These are phyloP conservation scores for Rhyacophila evoluta DNA, from an alignment of 2,888 invertebrate genomes.

Conservation along the genomic window DNA sequence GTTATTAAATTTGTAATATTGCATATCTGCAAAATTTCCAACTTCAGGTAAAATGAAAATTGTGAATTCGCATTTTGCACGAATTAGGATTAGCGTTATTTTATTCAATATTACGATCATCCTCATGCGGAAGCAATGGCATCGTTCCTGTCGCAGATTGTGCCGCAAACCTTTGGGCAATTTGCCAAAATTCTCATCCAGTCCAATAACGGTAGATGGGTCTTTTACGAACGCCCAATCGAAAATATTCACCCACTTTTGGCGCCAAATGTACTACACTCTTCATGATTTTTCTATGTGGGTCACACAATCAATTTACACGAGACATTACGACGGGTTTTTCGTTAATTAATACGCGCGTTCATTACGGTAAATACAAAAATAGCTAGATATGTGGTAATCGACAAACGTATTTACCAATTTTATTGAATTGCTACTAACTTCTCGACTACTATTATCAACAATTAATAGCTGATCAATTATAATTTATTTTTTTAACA, in stretches of 20 bases:
- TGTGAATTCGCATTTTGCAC: background rate
- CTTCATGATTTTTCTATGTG: background rate
- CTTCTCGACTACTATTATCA: no score
- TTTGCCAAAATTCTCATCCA: constrained; percentile 24
- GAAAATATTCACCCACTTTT: constrained; percentile 36
- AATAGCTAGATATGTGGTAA: background rate
- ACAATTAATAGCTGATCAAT: no score
- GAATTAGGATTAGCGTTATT: background rate
- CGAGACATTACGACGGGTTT: constrained; percentile 18
- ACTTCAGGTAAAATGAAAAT: no score
- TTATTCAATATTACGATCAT: background rate
- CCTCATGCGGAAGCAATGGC: constrained; percentile 15
- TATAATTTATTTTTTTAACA: no score
- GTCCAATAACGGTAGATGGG: constrained; percentile 11
- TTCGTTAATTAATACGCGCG: background rate
- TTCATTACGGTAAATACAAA: background rate
- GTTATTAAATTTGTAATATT: no score
- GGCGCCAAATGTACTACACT: constrained; percentile 25
- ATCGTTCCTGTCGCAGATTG: background rate
- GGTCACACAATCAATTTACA: constrained; percentile 18
- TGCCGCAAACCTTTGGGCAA: constrained; percentile 29
- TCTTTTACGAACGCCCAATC: constrained; percentile 33
- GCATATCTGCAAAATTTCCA: no score
- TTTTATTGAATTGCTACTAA: no score
- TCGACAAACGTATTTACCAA: background rate